Base-by-base conservation (phyloP, 2,113 vertebrate species). In the Penelope pileata region DNA sequence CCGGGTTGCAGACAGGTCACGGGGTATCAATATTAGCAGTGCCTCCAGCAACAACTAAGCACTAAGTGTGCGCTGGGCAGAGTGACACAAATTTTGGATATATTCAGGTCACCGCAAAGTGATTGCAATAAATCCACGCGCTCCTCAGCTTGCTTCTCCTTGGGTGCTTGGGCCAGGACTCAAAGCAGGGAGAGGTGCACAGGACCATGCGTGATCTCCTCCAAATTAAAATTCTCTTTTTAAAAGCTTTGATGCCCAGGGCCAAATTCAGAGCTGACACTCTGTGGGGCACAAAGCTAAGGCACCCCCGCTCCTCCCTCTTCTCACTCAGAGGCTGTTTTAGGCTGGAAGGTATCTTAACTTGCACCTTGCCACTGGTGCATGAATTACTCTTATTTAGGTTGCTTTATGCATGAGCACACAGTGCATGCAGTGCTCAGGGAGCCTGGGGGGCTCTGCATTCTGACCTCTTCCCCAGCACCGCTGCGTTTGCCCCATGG, bases 371-470 rank as follows among this genome's bases (percentile, higher is more conserved):
- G 79, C 73, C 36, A 82, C 64, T 16, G 23, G 84, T 86, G 88
- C 95, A 95, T 96, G 96, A 94, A 94, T 96, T 83, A 95, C 79
- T 67, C 72, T 73, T 48, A 88, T 69, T 93, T 86, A 58, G 40
- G 15, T 70, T 73, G 45, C 79, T 93, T 94, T 91, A 63, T 90
- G 78, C 93, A 90, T 83, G 79, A 86, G 75, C 63, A 86, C n/a
- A 12, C 16, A 3, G 50, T 50, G 14, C 66, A 18, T 76, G 70
- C 16, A 70, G 69, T 50, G 63, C 42, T 47, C 73, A 54, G 89
- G 93, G 77, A 91, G 64, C 36, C 60, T 14, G 27, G 86, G 75
- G 88, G 30, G 27, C 54, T 83, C 79, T 58, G 18, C 80, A 74
- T 74, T 2, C 2, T 32, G 23, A 22, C 10, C 29, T 32, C 62